Base-by-base conservation (phyloP, 2,113 vertebrate species). In the Panthera tigris region DNA sequence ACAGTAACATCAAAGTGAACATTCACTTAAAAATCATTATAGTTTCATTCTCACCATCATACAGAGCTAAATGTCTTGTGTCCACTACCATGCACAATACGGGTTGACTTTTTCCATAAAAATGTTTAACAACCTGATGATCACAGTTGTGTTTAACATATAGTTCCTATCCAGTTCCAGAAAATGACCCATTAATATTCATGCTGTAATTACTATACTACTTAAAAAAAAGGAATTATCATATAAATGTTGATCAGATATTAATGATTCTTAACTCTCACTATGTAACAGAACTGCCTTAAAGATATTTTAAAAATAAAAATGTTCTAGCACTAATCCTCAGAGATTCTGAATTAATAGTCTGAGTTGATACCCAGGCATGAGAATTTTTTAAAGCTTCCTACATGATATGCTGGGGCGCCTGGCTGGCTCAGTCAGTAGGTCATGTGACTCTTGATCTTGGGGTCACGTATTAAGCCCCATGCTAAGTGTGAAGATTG, bases 101-200 rank as follows among this genome's bases (percentile, higher is more conserved):
- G 80, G 31, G 25, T 73, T 92, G 29, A 57, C 7, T 39, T 76
- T 94, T 90, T 79, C 31, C 19, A 68, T 81, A 71, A 96, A 93
- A 96, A 92, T 57, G 69, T 86, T 93, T 95, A 57, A 92, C 4
- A 92, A 69, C 4, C 50, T 66, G 10, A 89, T 31, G 57, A 89
- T 66, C 80, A 97, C 33, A 25, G n/a, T 61, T 92, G 71, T 31
- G 13, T 74, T 90, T 96, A 94, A 93, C 19, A 89, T 29, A 61
- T 36, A 83, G 65, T 94, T 91, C 63, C 4, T 50, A 87, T 45
- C 33, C 9, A 76, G 41, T 83, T 94, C 39, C 57, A 87, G 83
- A 96, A 97, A 97, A 76, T 65, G 39, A 96, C 29, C 29, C 15
- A 97, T 61, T 92, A 91, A 79, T 92, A 94, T 41, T 94, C 45